phyloP scores from a whole-genome alignment of 2,113 vertebrate genomes.

The Nerophis ophidion region DNA sequence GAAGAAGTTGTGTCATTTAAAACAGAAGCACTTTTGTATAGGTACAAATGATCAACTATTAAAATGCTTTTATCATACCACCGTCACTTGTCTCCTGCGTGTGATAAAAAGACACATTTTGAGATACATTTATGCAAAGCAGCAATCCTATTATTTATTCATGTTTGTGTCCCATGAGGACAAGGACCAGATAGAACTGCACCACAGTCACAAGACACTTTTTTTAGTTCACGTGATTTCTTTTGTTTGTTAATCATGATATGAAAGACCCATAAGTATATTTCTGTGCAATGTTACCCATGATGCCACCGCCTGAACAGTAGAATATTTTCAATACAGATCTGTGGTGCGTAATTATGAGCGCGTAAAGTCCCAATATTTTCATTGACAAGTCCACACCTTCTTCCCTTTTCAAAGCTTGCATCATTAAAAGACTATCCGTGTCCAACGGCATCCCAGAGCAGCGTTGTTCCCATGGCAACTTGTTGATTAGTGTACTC shows the following conservation, averaged over 20 bases:
- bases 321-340: too few species aligned
- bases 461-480: constrained; percentile 12
- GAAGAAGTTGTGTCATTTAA: constrained; percentile 11
- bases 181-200: constrained; percentile 29
- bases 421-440: not conserved
- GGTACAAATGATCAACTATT: constrained; percentile 11
- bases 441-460: constrained; percentile 10
- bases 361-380: not conserved
- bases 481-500: constrained; percentile 8
- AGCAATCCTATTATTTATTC: constrained; percentile 41
- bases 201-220: constrained; percentile 1
- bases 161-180: constrained; percentile 19
- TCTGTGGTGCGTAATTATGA: not conserved
- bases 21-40: constrained; percentile 51
- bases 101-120: constrained; percentile 1
- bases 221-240: constrained; percentile 36
- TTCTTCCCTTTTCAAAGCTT: not conserved
- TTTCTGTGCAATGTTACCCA: constrained; percentile 1
- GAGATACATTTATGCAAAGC: constrained; percentile 10
- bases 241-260: constrained; percentile 24
- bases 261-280: constrained; percentile 12
- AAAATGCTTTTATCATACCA: constrained; percentile 21
- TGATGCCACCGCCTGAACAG: constrained; percentile 9
- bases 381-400: not conserved
- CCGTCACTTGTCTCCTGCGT: constrained; percentile 10